Evolutionary conservation across 2,797 vertebrate genomes (phyloP).

Genomic region (Scolopax rusticola): DNA sequence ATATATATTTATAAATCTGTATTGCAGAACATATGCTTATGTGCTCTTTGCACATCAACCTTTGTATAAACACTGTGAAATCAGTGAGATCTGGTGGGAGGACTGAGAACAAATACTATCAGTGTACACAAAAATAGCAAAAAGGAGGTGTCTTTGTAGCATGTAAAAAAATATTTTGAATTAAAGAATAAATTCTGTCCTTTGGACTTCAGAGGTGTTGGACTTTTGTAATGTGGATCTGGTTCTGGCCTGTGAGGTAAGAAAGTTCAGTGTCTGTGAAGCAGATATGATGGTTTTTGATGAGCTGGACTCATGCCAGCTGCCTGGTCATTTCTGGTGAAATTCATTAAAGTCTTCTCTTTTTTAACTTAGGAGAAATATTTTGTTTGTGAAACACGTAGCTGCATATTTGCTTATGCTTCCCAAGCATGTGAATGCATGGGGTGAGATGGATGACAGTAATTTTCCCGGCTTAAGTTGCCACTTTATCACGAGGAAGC

Average conservation of each 20-base stretch:
- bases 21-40: background rate
- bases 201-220: background rate
- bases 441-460: constrained; percentile 85
- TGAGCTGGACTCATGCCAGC: background rate
- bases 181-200: background rate
- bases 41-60: background rate
- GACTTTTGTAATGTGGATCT: background rate
- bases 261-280: background rate
- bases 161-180: background rate
- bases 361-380: background rate
- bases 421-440: constrained; percentile 49
- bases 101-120: background rate
- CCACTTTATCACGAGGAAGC: constrained; percentile 81
- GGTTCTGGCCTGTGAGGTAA: background rate
- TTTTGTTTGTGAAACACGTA: constrained; percentile 50
- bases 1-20: background rate
- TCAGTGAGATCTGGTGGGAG: background rate
- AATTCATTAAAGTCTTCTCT: background rate
- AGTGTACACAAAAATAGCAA: background rate
- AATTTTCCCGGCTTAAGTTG: constrained; percentile 83
- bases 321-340: background rate
- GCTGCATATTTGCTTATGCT: constrained; percentile 24
- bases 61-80: background rate
- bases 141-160: background rate
- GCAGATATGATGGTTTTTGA: background rate